phyloP scores from a whole-genome alignment of 2,113 vertebrate genomes.

The Plectropomus leopardus region DNA sequence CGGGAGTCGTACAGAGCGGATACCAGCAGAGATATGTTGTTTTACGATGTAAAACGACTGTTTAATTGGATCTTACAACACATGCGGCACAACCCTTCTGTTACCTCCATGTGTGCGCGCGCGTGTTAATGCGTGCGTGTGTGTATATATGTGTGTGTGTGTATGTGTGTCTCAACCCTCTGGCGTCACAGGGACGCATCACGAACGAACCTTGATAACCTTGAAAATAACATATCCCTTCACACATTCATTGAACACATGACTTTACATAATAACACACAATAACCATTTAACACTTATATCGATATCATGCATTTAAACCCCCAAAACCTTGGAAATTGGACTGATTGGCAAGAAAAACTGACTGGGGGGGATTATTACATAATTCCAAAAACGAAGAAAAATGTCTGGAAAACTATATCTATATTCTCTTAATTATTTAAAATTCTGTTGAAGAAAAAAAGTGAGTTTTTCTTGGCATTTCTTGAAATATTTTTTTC shows the following conservation, averaged over 20 bases:
- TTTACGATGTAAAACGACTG: neutral
- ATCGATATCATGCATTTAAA: too few species aligned
- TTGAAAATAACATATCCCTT: slow-evolving; percentile 62
- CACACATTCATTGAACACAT: slow-evolving; percentile 1
- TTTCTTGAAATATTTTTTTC: too few species aligned
- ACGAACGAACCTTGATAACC: slow-evolving; percentile 65
- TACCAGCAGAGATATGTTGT: neutral
- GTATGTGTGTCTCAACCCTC: neutral
- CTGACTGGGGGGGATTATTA: too few species aligned
- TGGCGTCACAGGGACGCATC: slow-evolving; percentile 54
- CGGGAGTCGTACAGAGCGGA: neutral
- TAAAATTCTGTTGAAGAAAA: too few species aligned
- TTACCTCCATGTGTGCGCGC: neutral
- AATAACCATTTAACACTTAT: neutral
- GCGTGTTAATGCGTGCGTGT: neutral
- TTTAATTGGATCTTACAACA: neutral
- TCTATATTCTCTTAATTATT: too few species aligned
- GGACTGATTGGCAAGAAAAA: too few species aligned
- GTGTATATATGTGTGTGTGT: slow-evolving; percentile 9
- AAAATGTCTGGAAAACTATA: too few species aligned
- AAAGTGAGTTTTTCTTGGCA: too few species aligned
- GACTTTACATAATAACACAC: slow-evolving; percentile 4
- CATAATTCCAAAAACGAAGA: too few species aligned
- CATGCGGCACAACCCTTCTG: neutral
- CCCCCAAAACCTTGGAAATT: too few species aligned